phyloP scores from a whole-genome alignment of 2,797 vertebrate genomes.

The Myotis vivesi region DNA sequence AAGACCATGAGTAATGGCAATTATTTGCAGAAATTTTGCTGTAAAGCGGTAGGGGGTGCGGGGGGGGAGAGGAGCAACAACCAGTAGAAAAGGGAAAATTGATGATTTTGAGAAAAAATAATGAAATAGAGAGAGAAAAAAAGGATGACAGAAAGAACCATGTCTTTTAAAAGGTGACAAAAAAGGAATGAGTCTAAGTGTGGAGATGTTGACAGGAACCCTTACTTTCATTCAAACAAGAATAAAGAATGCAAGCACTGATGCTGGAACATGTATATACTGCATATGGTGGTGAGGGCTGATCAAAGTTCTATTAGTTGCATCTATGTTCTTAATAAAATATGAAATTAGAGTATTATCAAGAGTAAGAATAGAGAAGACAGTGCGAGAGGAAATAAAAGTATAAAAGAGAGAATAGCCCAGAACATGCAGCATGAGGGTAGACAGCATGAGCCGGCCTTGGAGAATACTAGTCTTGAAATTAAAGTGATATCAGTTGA shows the following conservation, averaged over 20 bases:
- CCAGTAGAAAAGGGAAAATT: not conserved
- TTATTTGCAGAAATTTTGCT: not conserved
- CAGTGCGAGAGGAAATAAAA: not conserved
- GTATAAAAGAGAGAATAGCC: not conserved
- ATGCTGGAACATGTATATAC: accelerated
- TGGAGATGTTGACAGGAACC: not conserved
- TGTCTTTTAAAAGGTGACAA: not conserved
- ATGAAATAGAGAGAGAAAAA: not conserved
- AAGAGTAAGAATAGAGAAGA: not conserved
- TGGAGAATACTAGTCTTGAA: not conserved
- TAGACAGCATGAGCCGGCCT: not conserved
- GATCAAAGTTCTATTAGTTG: not conserved
- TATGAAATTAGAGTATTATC: not conserved
- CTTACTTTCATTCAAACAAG: not conserved
- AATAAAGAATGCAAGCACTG: not conserved
- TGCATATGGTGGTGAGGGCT: not conserved
- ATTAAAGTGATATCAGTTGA: not conserved
- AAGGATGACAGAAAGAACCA: not conserved
- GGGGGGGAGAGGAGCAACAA: not conserved
- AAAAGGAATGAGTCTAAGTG: not conserved
- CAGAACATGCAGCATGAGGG: not conserved
- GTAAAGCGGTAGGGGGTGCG: not conserved
- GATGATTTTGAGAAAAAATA: not conserved
- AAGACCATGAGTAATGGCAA: not conserved
- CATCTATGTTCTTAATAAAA: not conserved